These are phyloP conservation scores for Drosophila pallidifrons DNA, from an alignment of 1,140 invertebrate species.

Conservation along the genomic window DNA sequence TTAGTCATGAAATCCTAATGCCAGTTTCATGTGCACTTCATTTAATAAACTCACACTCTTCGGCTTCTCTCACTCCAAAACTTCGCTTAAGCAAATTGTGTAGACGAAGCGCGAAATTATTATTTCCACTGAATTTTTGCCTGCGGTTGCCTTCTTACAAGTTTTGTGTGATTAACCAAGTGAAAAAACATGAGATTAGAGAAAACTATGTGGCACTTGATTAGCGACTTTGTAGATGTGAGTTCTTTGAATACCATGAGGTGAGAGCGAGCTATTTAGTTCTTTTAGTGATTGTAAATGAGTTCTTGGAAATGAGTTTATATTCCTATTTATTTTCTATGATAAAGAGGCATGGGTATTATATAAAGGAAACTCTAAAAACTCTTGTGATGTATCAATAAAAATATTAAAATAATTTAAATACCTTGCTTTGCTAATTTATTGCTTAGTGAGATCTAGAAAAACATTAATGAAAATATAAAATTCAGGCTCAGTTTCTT, in stretches of 20 bases:
- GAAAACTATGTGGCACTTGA: slow-evolving; percentile 63
- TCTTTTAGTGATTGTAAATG: neutral
- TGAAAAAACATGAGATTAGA: slow-evolving; percentile 78
- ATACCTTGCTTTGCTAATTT: no score
- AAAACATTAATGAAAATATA: no score
- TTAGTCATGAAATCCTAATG: slow-evolving; percentile 77
- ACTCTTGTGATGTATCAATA: no score
- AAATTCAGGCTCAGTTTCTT: no score
- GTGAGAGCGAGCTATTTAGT: slow-evolving; percentile 21
- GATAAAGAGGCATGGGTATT: no score
- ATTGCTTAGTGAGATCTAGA: no score
- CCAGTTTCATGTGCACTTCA: slow-evolving; percentile 76
- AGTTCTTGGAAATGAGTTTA: neutral
- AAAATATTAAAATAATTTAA: no score
- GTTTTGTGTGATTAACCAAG: slow-evolving; percentile 74
- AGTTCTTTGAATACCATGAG: slow-evolving; percentile 19
- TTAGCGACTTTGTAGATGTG: slow-evolving; percentile 25
- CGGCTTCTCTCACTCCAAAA: no score
- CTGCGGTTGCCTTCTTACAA: slow-evolving; percentile 30
- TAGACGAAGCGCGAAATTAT: slow-evolving; percentile 63
- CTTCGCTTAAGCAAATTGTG: slow-evolving; percentile 6
- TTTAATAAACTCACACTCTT: slow-evolving; percentile 66
- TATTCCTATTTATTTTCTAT: neutral
- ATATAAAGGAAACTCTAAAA: no score
- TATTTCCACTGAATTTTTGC: slow-evolving; percentile 58